Base-by-base conservation (phyloP, 2,113 vertebrate species). In the Mola mola region DNA sequence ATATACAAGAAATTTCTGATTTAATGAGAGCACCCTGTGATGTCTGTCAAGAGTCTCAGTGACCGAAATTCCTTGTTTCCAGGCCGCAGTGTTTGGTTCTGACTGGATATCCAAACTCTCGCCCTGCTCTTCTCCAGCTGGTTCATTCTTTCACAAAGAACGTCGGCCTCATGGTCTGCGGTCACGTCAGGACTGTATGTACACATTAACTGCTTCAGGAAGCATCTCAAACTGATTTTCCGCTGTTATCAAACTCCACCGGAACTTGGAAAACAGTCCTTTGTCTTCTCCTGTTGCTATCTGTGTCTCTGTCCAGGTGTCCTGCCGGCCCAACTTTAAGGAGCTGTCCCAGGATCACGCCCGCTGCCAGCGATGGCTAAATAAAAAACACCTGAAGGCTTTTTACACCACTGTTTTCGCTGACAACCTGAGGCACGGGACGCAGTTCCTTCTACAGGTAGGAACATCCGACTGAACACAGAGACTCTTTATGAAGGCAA, bases 11-110 rank as follows among this genome's bases (percentile, higher is more conserved):
- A n/a, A n/a, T n/a, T n/a, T n/a, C n/a, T n/a, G n/a, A n/a, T n/a
- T n/a, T n/a, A n/a, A n/a, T n/a, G n/a, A n/a, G n/a, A n/a, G n/a
- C n/a, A n/a, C n/a, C n/a, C n/a, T n/a, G n/a, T n/a, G n/a, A n/a
- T n/a, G n/a, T n/a, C n/a, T n/a, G n/a, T n/a, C n/a, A n/a, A n/a
- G n/a, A 4, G 26, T 24, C 4, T 36, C 3, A 46, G 20, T 13
- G 16, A 19, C 6, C 20, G 11, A 28, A 12, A n/a, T 12, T 43
- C 9, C 21, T 2, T 36, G 9, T 58, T 19, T 40, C 22, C 83
- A 99, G 97, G 86, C 97, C 97, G 1, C 97, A 98, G 88, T 98
- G 96, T 86, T 91, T 99, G 89, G 90, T 99, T 48, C 92, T 99
- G 94, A 94, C 89, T 8, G 97, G 96, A 57, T 91, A 93, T 75